Conservation (phyloP, 2,113 vertebrate genomes). For the Alectura lathami region DNA sequence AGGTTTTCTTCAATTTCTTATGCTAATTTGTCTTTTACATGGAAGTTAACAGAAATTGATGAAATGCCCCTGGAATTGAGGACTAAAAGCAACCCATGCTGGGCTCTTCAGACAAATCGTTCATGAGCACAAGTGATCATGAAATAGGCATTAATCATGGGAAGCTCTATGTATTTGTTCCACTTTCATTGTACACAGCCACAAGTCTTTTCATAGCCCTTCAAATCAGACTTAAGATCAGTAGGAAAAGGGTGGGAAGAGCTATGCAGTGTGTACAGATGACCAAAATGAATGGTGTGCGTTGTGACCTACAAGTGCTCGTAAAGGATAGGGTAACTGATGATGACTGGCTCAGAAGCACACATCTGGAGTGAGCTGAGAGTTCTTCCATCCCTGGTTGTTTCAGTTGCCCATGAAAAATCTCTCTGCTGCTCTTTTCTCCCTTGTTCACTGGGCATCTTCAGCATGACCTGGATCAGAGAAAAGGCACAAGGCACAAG, state of each 20-base stretch:
- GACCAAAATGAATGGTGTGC: neutral
- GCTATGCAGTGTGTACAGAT: neutral
- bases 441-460: neutral
- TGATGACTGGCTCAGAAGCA: neutral
- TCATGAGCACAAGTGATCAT: neutral
- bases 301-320: neutral
- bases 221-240: neutral
- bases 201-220: neutral
- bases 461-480: neutral
- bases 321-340: neutral
- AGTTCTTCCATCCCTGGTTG: neutral
- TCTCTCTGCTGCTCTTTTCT: neutral
- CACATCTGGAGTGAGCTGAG: neutral
- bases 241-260: neutral
- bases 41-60: neutral
- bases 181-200: neutral
- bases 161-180: neutral
- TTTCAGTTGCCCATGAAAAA: neutral
- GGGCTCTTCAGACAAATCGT: neutral
- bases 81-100: neutral
- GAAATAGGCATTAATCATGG: neutral
- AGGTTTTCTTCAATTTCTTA: neutral
- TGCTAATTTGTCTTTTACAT: neutral
- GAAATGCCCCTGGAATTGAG: neutral
- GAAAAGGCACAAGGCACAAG: fast-evolving